A percentile compares a stretch with the other conserved stretches of the same genome.
phyloP scores from a whole-genome alignment of 2,888 invertebrate genomes.

The Glyphotaelius pellucidus region DNA sequence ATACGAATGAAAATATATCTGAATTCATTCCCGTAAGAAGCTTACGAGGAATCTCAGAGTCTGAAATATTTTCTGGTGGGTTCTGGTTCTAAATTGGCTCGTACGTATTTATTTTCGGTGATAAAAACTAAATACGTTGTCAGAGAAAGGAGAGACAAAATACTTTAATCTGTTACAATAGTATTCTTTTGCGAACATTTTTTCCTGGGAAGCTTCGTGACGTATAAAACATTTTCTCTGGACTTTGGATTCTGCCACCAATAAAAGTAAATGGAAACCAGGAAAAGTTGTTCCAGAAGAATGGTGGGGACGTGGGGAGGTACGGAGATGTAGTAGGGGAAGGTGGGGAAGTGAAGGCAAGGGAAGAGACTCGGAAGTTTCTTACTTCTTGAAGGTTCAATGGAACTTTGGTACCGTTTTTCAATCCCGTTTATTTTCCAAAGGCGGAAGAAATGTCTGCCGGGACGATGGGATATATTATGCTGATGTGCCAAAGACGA shows the following conservation, averaged over 20 bases:
- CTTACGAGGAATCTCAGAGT: background rate
- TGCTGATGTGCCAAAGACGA: slow-evolving; percentile 14
- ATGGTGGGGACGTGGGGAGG: background rate
- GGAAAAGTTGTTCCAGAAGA: slow-evolving; percentile 9
- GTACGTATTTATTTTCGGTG: slow-evolving; percentile 15
- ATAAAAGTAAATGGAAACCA: slow-evolving; percentile 41
- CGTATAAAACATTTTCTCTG: slow-evolving; percentile 39
- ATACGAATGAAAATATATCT: background rate
- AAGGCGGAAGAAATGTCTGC: slow-evolving; percentile 30
- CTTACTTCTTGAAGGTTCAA: slow-evolving; percentile 39
- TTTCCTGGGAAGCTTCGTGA: background rate
- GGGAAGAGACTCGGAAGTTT: slow-evolving; percentile 17
- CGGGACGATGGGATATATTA: slow-evolving; percentile 16
- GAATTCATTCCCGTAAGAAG: background rate
- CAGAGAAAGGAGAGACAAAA: slow-evolving; percentile 15
- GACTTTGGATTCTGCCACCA: slow-evolving; percentile 36
- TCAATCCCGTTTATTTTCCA: slow-evolving; percentile 29
- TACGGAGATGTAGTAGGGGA: background rate
- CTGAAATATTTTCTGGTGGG: background rate
- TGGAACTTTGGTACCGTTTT: slow-evolving; percentile 35
- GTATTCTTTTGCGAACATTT: background rate
- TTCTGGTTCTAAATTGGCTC: background rate
- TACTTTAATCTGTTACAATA: slow-evolving; percentile 17
- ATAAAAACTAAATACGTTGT: slow-evolving; percentile 14
- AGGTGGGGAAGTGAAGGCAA: background rate